Evolutionary conservation across 2,113 vertebrate species (phyloP).

Genomic region (Dicaeum eximium): DNA sequence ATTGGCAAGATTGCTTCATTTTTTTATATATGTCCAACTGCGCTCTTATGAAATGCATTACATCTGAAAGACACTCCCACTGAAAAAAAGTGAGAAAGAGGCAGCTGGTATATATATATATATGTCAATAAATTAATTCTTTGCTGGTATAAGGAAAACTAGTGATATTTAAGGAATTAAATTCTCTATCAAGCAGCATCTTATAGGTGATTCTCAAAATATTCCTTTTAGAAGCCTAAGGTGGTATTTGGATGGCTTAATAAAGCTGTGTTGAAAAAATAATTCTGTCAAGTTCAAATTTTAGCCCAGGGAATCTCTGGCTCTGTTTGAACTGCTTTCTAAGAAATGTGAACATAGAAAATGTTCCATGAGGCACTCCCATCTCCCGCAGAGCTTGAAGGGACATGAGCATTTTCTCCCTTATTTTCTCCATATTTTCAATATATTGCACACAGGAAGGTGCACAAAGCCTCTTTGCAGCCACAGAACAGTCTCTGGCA

Average conservation of each 20-base stretch:
- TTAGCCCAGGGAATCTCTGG: neutral
- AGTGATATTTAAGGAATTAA: neutral
- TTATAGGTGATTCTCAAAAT: neutral
- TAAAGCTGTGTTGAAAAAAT: neutral
- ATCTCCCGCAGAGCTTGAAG: accelerated
- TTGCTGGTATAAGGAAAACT: neutral
- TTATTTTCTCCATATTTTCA: neutral
- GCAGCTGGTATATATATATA: neutral
- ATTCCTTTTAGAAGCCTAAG: neutral
- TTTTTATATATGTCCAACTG: neutral
- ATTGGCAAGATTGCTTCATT: neutral
- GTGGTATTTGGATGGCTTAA: neutral
- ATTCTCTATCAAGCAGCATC: neutral
- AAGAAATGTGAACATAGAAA: neutral
- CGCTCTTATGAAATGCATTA: neutral
- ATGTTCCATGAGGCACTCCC: accelerated
- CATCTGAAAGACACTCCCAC: neutral
- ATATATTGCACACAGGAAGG: neutral
- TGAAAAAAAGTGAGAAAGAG: neutral
- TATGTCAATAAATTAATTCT: neutral
- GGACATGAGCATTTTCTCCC: accelerated
- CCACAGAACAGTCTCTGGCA: neutral
- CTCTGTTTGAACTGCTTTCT: neutral
- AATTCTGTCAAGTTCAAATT: neutral
- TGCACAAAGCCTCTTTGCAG: neutral